phyloP scores from a whole-genome alignment of 2,113 vertebrate genomes.

The Regulus satrapa region DNA sequence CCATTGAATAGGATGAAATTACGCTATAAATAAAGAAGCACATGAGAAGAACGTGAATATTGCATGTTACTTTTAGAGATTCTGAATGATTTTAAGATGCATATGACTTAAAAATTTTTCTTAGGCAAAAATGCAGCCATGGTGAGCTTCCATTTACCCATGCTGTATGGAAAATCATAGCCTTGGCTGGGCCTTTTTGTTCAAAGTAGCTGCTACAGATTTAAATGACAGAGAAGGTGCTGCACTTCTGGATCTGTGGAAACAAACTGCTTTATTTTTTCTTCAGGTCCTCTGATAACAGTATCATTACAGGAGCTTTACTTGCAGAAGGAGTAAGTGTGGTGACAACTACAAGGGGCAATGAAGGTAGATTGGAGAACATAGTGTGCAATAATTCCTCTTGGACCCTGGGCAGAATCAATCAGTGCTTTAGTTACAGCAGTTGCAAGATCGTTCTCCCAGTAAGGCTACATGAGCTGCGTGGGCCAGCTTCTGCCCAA shows the following conservation, averaged over 20 bases:
- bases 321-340: background rate
- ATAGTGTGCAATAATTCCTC: background rate
- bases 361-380: background rate
- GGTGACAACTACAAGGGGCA: background rate
- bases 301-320: background rate
- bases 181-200: background rate
- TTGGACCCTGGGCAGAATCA: background rate
- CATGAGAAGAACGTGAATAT: background rate
- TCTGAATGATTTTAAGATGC: background rate
- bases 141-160: rapidly evolving
- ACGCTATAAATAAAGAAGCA: background rate
- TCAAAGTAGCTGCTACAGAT: background rate
- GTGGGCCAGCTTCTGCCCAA: background rate
- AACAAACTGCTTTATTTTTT: background rate
- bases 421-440: background rate
- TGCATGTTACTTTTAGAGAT: background rate
- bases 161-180: background rate
- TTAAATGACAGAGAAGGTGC: background rate
- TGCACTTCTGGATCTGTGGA: background rate
- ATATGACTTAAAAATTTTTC: background rate
- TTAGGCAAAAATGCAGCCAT: background rate
- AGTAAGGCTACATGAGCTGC: background rate
- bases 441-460: background rate
- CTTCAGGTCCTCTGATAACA: background rate
- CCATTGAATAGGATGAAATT: background rate